Percentiles rank a stretch among this genome's conserved stretches.
Conservation (phyloP, 1,140 invertebrate species). For the Antheraea pernyi region DNA sequence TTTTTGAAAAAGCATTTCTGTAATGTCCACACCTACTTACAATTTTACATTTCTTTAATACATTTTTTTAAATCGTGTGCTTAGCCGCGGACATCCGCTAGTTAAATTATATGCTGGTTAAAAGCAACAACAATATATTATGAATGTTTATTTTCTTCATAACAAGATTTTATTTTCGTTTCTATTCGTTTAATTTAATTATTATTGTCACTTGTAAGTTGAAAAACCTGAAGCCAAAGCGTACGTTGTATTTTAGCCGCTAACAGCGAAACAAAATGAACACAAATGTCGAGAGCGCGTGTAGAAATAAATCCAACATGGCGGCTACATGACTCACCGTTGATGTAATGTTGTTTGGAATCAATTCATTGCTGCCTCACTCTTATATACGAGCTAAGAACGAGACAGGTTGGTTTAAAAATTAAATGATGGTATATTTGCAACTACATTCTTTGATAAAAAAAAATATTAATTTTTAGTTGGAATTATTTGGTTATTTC, state of each 20-base stretch:
- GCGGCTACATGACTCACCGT: conserved; percentile 12
- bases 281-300: background rate
- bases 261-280: conserved; percentile 3
- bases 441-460: background rate
- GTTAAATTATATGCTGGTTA: too few relatives aligned
- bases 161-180: too few relatives aligned
- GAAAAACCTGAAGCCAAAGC: background rate
- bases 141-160: too few relatives aligned
- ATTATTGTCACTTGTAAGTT: background rate
- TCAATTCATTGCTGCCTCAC: conserved; percentile 28
- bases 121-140: too few relatives aligned
- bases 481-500: too few relatives aligned
- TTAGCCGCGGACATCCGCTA: too few relatives aligned
- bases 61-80: too few relatives aligned
- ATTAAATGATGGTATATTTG: background rate
- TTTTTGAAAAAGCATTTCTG: too few relatives aligned
- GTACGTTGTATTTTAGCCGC: background rate
- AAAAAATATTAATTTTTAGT: too few relatives aligned
- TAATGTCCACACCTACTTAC: too few relatives aligned
- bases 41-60: too few relatives aligned
- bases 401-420: background rate
- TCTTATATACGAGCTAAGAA: conserved; percentile 16
- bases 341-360: conserved; percentile 27
- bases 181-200: background rate
- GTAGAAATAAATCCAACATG: conserved; percentile 14